Percentiles rank a stretch among this genome's conserved stretches.
These are phyloP conservation scores for Gorsachius magnificus DNA, from an alignment of 2,797 vertebrate genomes.

Conservation along the genomic window DNA sequence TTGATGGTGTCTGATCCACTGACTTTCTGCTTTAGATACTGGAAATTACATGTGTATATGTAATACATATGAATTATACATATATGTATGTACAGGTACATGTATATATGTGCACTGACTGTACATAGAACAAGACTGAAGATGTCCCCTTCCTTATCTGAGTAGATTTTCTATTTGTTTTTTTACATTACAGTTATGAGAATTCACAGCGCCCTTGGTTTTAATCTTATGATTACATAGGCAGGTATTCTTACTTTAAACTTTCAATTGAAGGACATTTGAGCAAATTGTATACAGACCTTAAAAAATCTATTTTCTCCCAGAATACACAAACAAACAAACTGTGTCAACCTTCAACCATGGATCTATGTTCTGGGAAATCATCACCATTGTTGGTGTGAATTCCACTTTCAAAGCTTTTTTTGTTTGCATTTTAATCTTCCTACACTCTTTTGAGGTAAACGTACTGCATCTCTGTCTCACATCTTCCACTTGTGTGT, in stretches of 20 bases:
- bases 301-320: not conserved
- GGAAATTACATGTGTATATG: not conserved
- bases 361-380: not conserved
- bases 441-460: not conserved
- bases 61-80: not conserved
- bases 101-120: not conserved
- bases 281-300: not conserved
- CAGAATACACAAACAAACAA: not conserved
- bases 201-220: not conserved
- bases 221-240: not conserved
- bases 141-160: not conserved
- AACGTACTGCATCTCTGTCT: not conserved
- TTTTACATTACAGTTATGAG: not conserved
- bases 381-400: not conserved
- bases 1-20: not conserved
- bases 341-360: not conserved
- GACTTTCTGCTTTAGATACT: not conserved
- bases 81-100: no score
- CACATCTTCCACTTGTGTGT: not conserved
- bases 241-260: not conserved
- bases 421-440: not conserved
- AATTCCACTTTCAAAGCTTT: not conserved
- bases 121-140: not conserved
- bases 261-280: not conserved
- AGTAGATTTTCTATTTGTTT: not conserved